A percentile compares a stretch with the other conserved stretches of the same genome.
Evolutionary conservation across 2,888 invertebrate species (phyloP).

Genomic region (Sicus ferrugineus): DNA sequence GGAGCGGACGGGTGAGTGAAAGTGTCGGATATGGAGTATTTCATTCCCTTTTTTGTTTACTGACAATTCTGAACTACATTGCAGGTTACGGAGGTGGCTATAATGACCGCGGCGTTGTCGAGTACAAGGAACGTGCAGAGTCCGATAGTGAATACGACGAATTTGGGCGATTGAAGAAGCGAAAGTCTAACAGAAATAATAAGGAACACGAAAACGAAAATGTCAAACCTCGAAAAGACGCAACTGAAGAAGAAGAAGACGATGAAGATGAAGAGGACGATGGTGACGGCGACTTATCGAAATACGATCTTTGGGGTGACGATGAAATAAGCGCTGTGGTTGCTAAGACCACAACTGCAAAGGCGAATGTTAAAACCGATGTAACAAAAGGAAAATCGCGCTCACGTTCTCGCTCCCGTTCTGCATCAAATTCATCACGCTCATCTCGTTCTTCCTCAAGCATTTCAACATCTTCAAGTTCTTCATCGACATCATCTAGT

Average conservation of each 20-base stretch:
- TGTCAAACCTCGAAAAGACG: constrained; percentile 28
- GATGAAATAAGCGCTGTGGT: constrained; percentile 65
- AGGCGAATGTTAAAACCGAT: constrained; percentile 27
- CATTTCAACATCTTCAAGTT: constrained; percentile 43
- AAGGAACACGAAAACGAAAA: constrained; percentile 16
- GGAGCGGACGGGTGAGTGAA: constrained; percentile 70
- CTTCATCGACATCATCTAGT: constrained; percentile 51
- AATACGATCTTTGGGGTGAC: constrained; percentile 80
- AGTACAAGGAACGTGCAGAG: constrained; percentile 89
- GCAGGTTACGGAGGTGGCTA: constrained; percentile 87
- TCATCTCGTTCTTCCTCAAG: constrained; percentile 40
- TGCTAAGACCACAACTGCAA: constrained; percentile 32
- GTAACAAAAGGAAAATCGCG: constrained; percentile 35
- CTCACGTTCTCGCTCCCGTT: constrained; percentile 38
- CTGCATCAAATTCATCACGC: constrained; percentile 36
- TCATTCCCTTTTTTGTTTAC: not conserved
- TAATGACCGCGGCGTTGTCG: constrained; percentile 95
- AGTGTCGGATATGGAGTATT: constrained; percentile 39
- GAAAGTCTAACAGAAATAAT: constrained; percentile 43
- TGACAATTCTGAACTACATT: constrained; percentile 3
- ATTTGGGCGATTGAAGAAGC: constrained; percentile 75
- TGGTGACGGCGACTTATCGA: constrained; percentile 76
- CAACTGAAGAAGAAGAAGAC: constrained; percentile 58
- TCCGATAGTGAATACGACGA: constrained; percentile 98
- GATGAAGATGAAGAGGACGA: constrained; percentile 68